phyloP scores from a whole-genome alignment of 2,888 invertebrate genomes.

The Marronus borbonicus region DNA sequence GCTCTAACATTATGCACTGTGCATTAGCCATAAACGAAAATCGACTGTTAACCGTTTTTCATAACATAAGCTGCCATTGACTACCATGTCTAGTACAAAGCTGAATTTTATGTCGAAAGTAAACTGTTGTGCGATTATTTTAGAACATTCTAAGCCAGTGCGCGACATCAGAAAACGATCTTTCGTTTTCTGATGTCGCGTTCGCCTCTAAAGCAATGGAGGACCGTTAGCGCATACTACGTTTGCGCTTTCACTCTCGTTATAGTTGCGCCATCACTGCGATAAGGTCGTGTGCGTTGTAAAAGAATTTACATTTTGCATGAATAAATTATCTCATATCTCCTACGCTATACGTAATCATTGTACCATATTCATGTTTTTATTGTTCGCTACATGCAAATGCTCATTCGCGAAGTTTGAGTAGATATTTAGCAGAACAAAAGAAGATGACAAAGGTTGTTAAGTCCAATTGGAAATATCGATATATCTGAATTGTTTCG shows the following conservation, averaged over 20 bases:
- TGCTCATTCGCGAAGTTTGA: not conserved
- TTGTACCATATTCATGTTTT: not conserved
- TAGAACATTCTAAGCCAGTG: too few relatives aligned
- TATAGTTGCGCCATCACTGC: not conserved
- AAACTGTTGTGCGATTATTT: too few relatives aligned
- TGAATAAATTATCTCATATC: not conserved
- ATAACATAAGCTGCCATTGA: too few relatives aligned
- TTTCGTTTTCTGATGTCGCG: too few relatives aligned
- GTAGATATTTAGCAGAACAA: not conserved
- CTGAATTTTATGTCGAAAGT: too few relatives aligned
- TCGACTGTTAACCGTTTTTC: not conserved
- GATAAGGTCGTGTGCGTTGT: not conserved
- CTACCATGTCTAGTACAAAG: too few relatives aligned
- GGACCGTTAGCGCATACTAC: too few relatives aligned
- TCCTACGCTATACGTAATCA: not conserved
- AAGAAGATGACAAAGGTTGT: not conserved
- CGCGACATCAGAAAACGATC: too few relatives aligned
- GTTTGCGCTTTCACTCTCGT: too few relatives aligned
- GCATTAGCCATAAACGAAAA: not conserved
- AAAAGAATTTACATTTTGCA: not conserved
- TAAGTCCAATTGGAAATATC: not conserved
- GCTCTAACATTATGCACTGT: not conserved
- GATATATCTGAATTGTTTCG: not conserved
- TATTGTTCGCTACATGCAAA: not conserved
- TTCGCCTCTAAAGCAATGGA: too few relatives aligned